A percentile compares a stretch with the other conserved stretches of the same genome.
phyloP scores from a whole-genome alignment of 1,140 invertebrate species.

The Neomicropteryx cornuta region DNA sequence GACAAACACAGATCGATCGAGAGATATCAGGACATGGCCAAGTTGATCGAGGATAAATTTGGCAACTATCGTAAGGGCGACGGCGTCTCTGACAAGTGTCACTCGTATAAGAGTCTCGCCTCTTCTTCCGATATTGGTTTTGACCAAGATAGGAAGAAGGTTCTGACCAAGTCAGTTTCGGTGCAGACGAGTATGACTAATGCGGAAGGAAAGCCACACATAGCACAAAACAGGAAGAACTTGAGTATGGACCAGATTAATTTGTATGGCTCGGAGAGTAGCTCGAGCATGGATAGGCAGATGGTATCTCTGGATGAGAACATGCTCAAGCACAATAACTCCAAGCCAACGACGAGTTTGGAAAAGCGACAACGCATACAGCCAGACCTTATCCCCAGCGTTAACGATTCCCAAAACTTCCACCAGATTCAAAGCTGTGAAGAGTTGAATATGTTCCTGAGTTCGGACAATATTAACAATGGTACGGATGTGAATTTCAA shows the following conservation, averaged over 20 bases:
- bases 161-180: conserved; percentile 39
- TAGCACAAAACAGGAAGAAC: conserved; percentile 35
- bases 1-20: conserved; percentile 44
- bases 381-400: conserved; percentile 36
- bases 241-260: conserved; percentile 40
- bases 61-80: conserved; percentile 36
- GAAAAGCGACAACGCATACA: conserved; percentile 38
- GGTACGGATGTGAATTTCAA: conserved; percentile 37
- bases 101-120: conserved; percentile 37
- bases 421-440: conserved; percentile 41
- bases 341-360: conserved; percentile 33
- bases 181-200: conserved; percentile 38
- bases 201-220: conserved; percentile 30
- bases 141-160: conserved; percentile 32
- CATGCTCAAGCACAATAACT: conserved; percentile 33
- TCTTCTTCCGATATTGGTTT: conserved; percentile 40
- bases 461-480: conserved; percentile 33
- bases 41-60: conserved; percentile 45
- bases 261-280: conserved; percentile 38
- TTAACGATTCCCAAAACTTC: conserved; percentile 36
- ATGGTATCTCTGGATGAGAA: conserved; percentile 36
- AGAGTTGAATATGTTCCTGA: conserved; percentile 38
- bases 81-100: conserved; percentile 32
- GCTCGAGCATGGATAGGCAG: conserved; percentile 34
- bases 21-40: conserved; percentile 48